Base-by-base conservation (phyloP, 1,140 invertebrate species). In the Lineus longissimus region DNA sequence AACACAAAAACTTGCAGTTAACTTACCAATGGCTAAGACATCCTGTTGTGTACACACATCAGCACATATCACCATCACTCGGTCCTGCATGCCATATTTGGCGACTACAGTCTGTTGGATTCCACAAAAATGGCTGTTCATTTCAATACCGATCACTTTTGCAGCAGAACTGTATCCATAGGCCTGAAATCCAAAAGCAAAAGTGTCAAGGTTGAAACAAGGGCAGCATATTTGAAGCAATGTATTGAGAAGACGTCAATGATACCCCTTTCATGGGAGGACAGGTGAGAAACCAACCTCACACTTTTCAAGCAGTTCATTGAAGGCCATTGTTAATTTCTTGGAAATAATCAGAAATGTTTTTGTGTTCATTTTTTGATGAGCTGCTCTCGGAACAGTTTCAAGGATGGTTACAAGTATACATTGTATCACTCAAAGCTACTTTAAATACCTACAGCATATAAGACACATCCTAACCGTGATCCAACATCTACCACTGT, bases 401-500 rank as follows among this genome's bases (percentile, higher is more conserved):
- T n/a, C n/a, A n/a, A n/a, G n/a, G n/a, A n/a, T n/a, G n/a, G n/a
- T n/a, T n/a, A n/a, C n/a, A n/a, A n/a, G n/a, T n/a, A n/a, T n/a
- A n/a, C n/a, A n/a, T n/a, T n/a, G n/a, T n/a, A n/a, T n/a, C n/a
- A n/a, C n/a, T n/a, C n/a, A n/a, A n/a, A n/a, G n/a, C n/a, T n/a
- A n/a, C n/a, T n/a, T n/a, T n/a, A n/a, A n/a, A n/a, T 54, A 56
- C 64, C 83, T 82, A 89, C 88, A 64, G 86, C 87, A 82, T 88
- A 90, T 30, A 90, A 77, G 59, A 90, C 84, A 66, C 86, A 85
- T 59, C 89, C 89, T 61, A 90, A 79, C 78, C 89, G 83, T 15
- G 88, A 90, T 9, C 89, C 89, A 57, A 90, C 75, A 80, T 90
- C 89, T 19, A 91, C 70, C 57, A 90, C 72, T 60, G 80, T 83